Evolutionary conservation across 2,888 invertebrate species (phyloP).

Genomic region (Xylocampa areola): DNA sequence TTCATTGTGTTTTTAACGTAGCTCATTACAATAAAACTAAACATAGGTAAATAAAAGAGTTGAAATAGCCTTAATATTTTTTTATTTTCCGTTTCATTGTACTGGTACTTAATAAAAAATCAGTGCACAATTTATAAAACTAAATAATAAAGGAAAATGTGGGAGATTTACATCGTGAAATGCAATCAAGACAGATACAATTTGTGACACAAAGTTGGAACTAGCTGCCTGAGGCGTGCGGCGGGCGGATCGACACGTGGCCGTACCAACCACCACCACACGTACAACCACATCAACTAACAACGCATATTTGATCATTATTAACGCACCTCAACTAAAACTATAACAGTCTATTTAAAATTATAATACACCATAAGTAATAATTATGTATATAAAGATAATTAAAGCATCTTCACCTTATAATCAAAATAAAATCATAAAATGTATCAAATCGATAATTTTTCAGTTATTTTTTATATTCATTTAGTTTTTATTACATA

Average conservation of each 20-base stretch:
- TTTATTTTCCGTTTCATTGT: slow-evolving; percentile 81
- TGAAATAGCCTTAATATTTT: slow-evolving; percentile 62
- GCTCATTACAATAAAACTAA: too few species aligned
- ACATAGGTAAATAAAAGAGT: slow-evolving; percentile 56
- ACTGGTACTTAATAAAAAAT: slow-evolving; percentile 80
- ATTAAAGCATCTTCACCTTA: slow-evolving; percentile 90
- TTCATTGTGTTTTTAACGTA: too few species aligned
- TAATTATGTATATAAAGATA: slow-evolving; percentile 86
- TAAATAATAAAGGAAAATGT: slow-evolving; percentile 76
- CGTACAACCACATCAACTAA: slow-evolving; percentile 50
- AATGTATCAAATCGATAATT: slow-evolving; percentile 77
- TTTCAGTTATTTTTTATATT: slow-evolving; percentile 81
- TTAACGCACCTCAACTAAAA: slow-evolving; percentile 84
- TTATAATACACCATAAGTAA: slow-evolving; percentile 88
- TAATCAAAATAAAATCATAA: slow-evolving; percentile 87
- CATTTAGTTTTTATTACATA: slow-evolving; percentile 77
- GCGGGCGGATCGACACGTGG: slow-evolving; percentile 19
- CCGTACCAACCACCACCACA: slow-evolving; percentile 27
- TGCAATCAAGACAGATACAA: slow-evolving; percentile 67
- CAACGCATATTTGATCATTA: slow-evolving; percentile 71
- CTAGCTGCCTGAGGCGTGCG: slow-evolving; percentile 59
- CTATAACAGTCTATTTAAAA: slow-evolving; percentile 90
- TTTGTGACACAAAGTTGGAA: slow-evolving; percentile 74
- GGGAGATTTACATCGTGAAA: slow-evolving; percentile 71
- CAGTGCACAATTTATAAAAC: slow-evolving; percentile 82